A percentile compares a stretch with the other conserved stretches of the same genome.
Conservation (phyloP, 2,113 vertebrate genomes). For the Phalacrocorax pelagicus region DNA sequence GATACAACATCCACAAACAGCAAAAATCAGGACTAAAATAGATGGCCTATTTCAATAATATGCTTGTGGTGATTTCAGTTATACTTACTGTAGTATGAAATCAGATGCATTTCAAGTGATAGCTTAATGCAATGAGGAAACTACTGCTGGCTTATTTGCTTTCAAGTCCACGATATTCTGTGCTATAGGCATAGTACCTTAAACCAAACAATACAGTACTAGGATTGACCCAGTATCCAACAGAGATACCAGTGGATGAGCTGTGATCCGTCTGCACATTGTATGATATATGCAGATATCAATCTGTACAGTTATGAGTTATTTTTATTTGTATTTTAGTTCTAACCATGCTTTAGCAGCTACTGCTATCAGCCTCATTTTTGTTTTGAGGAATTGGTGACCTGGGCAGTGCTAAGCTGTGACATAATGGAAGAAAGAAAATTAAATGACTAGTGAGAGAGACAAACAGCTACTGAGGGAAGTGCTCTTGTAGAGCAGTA, state of each 20-base stretch:
- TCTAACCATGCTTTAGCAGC: background rate
- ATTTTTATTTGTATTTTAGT: background rate
- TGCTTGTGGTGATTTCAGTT: background rate
- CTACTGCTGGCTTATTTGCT: background rate
- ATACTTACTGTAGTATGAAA: background rate
- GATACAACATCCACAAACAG: background rate
- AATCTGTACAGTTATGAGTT: background rate
- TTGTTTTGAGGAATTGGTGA: background rate
- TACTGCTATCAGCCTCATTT: background rate
- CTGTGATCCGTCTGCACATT: background rate
- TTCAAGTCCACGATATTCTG: background rate
- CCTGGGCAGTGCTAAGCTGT: background rate
- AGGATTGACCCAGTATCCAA: background rate
- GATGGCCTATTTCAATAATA: background rate
- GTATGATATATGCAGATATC: too few relatives aligned
- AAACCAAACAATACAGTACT: background rate
- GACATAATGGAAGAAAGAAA: background rate
- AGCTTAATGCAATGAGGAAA: background rate
- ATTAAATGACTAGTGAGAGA: background rate
- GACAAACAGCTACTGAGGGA: background rate
- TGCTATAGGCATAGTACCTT: background rate
- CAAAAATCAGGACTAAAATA: background rate
- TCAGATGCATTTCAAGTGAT: background rate
- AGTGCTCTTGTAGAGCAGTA: accelerated
- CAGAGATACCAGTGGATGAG: background rate